These are phyloP conservation scores for Sciurus carolinensis DNA, from an alignment of 2,797 vertebrate species.

Conservation along the genomic window DNA sequence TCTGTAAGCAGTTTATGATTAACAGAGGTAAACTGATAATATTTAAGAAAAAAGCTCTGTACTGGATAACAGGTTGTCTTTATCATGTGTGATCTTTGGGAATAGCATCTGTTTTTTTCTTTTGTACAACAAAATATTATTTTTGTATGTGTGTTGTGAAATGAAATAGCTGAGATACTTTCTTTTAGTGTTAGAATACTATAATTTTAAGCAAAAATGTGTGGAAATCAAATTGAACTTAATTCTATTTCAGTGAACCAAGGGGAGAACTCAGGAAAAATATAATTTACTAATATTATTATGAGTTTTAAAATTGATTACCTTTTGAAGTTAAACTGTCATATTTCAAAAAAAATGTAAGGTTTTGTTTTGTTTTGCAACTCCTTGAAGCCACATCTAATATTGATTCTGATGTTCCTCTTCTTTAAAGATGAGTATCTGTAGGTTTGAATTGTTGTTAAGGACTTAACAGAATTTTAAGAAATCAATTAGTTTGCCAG, in stretches of 20 bases:
- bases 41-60: conserved; percentile 38
- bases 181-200: conserved; percentile 51
- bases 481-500: not conserved
- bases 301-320: conserved; percentile 61
- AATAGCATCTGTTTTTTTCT: conserved; percentile 46
- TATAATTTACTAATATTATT: conserved; percentile 54
- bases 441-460: conserved; percentile 57
- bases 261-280: conserved; percentile 55
- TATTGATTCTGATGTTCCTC: conserved; percentile 1
- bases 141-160: not conserved
- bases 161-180: conserved; percentile 39
- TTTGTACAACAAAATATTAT: conserved; percentile 8
- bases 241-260: conserved; percentile 66
- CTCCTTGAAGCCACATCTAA: conserved; percentile 36
- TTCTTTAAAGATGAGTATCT: conserved; percentile 31
- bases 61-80: not conserved
- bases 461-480: conserved; percentile 26
- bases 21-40: conserved; percentile 13
- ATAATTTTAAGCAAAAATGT: conserved; percentile 51
- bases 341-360: conserved; percentile 28
- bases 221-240: conserved; percentile 7
- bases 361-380: conserved; percentile 50
- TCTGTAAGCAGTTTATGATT: conserved; percentile 37
- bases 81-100: not conserved
- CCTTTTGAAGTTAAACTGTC: conserved; percentile 60